Conservation (phyloP, 2,888 invertebrate genomes). For the Pheosia gnoma region DNA sequence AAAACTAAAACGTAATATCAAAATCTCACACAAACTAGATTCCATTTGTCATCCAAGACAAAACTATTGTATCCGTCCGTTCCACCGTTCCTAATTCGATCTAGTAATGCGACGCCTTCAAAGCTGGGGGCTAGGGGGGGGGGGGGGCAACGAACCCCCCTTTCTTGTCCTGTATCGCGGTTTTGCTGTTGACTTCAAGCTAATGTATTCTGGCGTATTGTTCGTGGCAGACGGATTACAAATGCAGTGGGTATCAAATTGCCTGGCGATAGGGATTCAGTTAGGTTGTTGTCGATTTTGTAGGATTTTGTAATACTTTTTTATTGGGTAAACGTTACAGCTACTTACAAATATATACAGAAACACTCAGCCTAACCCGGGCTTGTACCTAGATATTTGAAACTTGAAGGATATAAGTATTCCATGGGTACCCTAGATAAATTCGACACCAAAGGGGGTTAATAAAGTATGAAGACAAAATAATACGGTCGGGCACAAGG, state of each 20-base stretch:
- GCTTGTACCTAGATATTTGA: no score
- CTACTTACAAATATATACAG: no score
- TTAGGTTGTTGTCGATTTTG: conserved; percentile 14
- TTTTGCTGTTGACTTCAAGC: conserved; percentile 65
- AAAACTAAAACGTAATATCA: background rate
- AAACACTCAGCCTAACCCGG: no score
- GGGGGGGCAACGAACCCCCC: background rate
- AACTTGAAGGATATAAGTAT: no score
- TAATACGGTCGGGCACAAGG: no score
- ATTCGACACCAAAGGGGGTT: no score
- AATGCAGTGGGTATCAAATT: conserved; percentile 60
- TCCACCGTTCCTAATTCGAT: conserved; percentile 41
- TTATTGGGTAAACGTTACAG: conserved; percentile 28
- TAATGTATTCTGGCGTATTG: conserved; percentile 78
- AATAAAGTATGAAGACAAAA: no score
- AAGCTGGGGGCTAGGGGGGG: conserved; percentile 23
- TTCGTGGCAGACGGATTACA: conserved; percentile 70
- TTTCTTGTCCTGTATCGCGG: conserved; percentile 37
- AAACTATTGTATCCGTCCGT: conserved; percentile 45
- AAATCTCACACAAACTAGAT: conserved; percentile 7
- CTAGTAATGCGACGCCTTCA: conserved; percentile 31
- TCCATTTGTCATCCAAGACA: conserved; percentile 36
- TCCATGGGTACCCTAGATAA: no score
- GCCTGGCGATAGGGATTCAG: conserved; percentile 48
- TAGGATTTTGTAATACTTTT: no score